Evolutionary conservation across 1,140 invertebrate genomes (phyloP).

Genomic region (Drosophila tristis): DNA sequence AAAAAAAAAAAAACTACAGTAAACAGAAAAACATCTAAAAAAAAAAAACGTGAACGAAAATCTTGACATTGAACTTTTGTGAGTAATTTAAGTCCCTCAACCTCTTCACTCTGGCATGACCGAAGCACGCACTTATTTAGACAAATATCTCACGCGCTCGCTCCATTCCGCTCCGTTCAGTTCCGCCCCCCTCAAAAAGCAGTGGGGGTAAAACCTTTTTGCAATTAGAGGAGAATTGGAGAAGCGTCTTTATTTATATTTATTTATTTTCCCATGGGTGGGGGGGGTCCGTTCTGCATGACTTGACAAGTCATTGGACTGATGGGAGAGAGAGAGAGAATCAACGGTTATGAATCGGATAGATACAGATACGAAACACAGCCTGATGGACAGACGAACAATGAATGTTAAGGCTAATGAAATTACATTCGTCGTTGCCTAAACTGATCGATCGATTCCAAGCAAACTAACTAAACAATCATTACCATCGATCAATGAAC

Average conservation of each 20-base stretch:
- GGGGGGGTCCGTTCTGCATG: conserved; percentile 50
- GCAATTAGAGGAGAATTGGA: conserved; percentile 46
- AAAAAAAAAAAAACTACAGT: no score
- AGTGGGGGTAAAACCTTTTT: conserved; percentile 19
- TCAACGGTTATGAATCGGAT: conserved; percentile 15
- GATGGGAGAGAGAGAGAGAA: conserved; percentile 30
- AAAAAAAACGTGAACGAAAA: conserved; percentile 54
- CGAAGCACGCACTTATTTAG: conserved; percentile 35
- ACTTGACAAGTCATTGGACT: conserved; percentile 48
- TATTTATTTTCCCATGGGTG: conserved; percentile 28
- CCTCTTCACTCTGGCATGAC: conserved; percentile 1
- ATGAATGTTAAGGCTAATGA: conserved; percentile 53
- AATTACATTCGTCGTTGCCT: conserved; percentile 48
- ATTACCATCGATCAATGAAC: conserved; percentile 13
- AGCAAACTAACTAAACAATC: conserved; percentile 16
- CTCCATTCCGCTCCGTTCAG: no score
- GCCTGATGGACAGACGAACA: not conserved
- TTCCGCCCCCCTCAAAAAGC: no score
- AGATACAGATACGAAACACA: no score
- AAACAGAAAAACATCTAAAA: conserved; percentile 4
- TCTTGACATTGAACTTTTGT: conserved; percentile 57
- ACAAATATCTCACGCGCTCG: conserved; percentile 43
- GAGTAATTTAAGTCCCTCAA: conserved; percentile 21
- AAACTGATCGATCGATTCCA: conserved; percentile 40
- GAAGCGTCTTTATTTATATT: conserved; percentile 38